phyloP scores from a whole-genome alignment of 2,113 vertebrate genomes.

The Lepisosteus osseus region DNA sequence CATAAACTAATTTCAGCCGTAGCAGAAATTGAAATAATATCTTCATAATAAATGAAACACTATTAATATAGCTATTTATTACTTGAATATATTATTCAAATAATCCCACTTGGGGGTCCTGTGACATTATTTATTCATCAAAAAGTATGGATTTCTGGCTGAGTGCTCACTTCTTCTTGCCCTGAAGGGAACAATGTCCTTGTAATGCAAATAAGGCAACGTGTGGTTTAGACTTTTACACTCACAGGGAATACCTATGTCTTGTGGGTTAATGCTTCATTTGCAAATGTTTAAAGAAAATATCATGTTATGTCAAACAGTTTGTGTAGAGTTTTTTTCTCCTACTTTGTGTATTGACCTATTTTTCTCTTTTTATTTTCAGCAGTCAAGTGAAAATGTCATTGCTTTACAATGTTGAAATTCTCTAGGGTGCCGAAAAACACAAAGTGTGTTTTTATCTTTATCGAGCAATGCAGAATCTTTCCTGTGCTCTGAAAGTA shows the following conservation, averaged over 20 bases:
- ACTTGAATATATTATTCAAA: conserved; percentile 52
- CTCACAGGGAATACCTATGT: conserved; percentile 17
- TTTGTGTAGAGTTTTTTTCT: conserved; percentile 19
- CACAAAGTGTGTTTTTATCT: background rate
- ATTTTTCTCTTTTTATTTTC: conserved; percentile 13
- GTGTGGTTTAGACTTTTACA: conserved; percentile 10
- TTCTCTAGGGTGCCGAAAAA: background rate
- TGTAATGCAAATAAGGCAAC: conserved; percentile 42
- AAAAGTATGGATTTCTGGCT: conserved; percentile 46
- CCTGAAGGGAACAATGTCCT: conserved; percentile 41
- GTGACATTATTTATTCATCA: conserved; percentile 55
- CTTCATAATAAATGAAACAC: conserved; percentile 50
- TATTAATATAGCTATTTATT: conserved; percentile 26
- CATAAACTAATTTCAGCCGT: background rate
- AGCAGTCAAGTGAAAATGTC: conserved; percentile 9
- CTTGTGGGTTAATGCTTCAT: conserved; percentile 27
- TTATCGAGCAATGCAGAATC: background rate
- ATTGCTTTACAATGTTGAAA: background rate
- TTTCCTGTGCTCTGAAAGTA: background rate
- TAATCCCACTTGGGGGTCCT: conserved; percentile 30
- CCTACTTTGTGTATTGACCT: background rate
- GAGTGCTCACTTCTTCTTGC: conserved; percentile 38
- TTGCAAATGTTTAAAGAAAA: conserved; percentile 19
- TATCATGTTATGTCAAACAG: conserved; percentile 13
- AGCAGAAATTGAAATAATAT: conserved; percentile 17